Conservation (phyloP, 2,113 vertebrate species). For the Labrus mixtus region DNA sequence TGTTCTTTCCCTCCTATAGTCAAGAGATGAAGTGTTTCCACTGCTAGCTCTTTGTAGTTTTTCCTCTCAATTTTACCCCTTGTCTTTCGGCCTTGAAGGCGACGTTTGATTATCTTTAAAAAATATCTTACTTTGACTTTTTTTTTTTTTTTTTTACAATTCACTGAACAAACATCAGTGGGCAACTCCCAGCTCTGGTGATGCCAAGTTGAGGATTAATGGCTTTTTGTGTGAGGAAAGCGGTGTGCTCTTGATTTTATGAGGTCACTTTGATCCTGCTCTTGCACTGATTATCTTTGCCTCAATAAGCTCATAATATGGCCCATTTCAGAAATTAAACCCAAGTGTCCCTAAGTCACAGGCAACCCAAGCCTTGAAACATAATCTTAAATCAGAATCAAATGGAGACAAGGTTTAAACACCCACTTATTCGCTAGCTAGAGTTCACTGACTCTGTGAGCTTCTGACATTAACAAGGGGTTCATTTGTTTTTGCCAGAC, state of each 20-base stretch:
- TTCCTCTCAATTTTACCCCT: background rate
- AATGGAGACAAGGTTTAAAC: conserved; percentile 32
- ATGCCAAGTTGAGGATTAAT: background rate
- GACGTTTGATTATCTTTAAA: conserved; percentile 1
- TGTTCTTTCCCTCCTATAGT: conserved; percentile 25
- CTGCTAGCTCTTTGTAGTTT: background rate
- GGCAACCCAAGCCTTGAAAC: conserved; percentile 29
- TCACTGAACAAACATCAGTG: conserved; percentile 6
- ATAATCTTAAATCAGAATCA: conserved; percentile 2
- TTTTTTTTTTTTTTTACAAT: too few relatives aligned
- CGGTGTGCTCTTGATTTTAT: background rate
- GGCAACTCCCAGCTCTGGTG: background rate
- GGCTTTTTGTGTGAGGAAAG: background rate
- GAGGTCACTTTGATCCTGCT: conserved; percentile 14
- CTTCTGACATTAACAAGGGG: conserved; percentile 58
- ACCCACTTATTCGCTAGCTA: conserved; percentile 42
- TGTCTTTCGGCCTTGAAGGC: conserved; percentile 16
- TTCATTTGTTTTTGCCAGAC: conserved; percentile 67
- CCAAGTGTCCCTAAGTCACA: conserved; percentile 21
- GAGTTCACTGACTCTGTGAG: conserved; percentile 44
- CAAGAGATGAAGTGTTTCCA: conserved; percentile 30
- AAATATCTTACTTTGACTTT: background rate
- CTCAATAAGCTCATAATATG: conserved; percentile 7
- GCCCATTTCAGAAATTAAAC: conserved; percentile 13
- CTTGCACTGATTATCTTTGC: conserved; percentile 3